Evolutionary conservation across 2,888 invertebrate species (phyloP), one percentile per base, ranked within the genome.

Genomic region (Lathronympha strigana): DNA sequence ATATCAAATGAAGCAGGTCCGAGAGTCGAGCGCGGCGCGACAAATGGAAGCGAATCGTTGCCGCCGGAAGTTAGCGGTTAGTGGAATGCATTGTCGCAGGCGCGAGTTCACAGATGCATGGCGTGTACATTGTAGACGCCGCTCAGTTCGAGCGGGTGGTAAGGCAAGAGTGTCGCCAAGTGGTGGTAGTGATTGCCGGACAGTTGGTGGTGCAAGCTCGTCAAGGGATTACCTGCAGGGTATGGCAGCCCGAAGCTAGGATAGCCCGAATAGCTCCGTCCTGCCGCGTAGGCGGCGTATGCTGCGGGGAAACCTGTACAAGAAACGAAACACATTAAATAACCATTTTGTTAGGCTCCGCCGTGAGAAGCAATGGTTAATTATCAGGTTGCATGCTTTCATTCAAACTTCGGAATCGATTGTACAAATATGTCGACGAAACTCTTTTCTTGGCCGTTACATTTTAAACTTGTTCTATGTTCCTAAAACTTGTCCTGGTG

Each of bases 191-290:
- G 88, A 86, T 91, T 88, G 90, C 92, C 91, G 93, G 92, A 93
- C 82, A 92, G 88, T 91, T 94, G 94, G 93, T 95, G 95, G 93
- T 95, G 95, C 94, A 95, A 94, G 94, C 95, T 95, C 94, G 94
- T 93, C 93, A 95, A 94, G 93, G 95, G 91, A 95, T 97, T 97
- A 97, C 97, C 97, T 97, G 98, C 96, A 90, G 98, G 98, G 94
- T 98, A 98, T 91, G 98, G 98, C 93, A 98, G 97, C 95, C 98
- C 97, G 94, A 98, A 98, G 95, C 97, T 97, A 94, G 98, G 97
- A 95, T 98, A 98, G 94, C 97, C 97, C 94, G 97, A 97, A 94
- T 97, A 98, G 92, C 98, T 97, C 93, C 98, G 96, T 92, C 97
- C 97, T 90, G 98, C 97, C 94, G 98, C 97, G 93, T 97, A 98